Percentiles rank a stretch among this genome's conserved stretches.
Evolutionary conservation across 1,140 invertebrate species (phyloP).

Genomic region (Dryas iulia): DNA sequence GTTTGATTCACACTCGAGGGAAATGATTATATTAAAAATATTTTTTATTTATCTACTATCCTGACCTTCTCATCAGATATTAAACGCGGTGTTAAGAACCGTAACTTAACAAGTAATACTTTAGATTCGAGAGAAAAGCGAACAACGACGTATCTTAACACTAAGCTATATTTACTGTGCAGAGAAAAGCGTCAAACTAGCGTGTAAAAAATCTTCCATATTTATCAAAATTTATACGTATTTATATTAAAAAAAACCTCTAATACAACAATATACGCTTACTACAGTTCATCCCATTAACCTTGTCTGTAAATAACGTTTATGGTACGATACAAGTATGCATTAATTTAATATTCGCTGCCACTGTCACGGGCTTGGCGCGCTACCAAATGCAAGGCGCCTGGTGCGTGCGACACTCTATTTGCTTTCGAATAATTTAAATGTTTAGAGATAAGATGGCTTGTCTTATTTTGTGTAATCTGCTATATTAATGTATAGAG

Average conservation of each 20-base stretch:
- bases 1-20: no score
- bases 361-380: constrained; percentile 30
- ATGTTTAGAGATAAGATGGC: constrained; percentile 2
- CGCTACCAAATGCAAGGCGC: constrained; percentile 29
- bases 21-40: no score
- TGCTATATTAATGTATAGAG: background rate
- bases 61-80: no score
- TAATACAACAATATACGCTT: background rate
- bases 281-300: constrained; percentile 3
- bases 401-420: constrained; percentile 35
- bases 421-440: constrained; percentile 24
- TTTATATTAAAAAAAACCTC: no score
- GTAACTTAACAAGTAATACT: no score
- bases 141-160: background rate
- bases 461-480: background rate
- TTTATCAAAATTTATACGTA: no score
- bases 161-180: no score
- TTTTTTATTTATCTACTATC: no score
- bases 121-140: no score
- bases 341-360: constrained; percentile 44
- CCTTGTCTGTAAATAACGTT: constrained; percentile 17
- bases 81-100: no score
- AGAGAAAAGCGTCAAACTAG: no score
- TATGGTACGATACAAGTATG: constrained; percentile 21
- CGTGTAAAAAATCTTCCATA: no score